Percentiles rank a stretch among this genome's conserved stretches.
Conservation (phyloP, 2,888 invertebrate species). For the Ferrisia virgata region DNA sequence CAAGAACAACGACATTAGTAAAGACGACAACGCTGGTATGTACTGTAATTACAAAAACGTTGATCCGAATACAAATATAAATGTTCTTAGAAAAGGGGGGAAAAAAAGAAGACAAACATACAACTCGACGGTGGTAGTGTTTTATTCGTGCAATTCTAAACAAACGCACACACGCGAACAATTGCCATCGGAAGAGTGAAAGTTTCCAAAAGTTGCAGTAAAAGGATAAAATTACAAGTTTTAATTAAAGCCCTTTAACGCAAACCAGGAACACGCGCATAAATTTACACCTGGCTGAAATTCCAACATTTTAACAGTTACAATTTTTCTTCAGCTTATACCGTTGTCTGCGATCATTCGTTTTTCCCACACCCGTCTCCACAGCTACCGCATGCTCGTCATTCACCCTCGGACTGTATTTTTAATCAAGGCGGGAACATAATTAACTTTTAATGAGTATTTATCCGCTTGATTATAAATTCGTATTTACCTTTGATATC, state of each 20-base stretch:
- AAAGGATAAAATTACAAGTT: slow-evolving; percentile 36
- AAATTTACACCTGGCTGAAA: slow-evolving; percentile 33
- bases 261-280: slow-evolving; percentile 35
- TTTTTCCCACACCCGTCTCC: not conserved
- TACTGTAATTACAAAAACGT: slow-evolving; percentile 27
- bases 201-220: slow-evolving; percentile 26
- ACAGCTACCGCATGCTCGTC: not conserved
- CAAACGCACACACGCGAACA: not conserved
- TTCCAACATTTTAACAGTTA: slow-evolving; percentile 18
- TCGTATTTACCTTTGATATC: not conserved
- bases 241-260: slow-evolving; percentile 34
- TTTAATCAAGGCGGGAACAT: slow-evolving; percentile 17
- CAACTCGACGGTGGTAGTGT: too few relatives aligned
- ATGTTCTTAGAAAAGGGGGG: not conserved
- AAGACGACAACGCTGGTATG: slow-evolving; percentile 15
- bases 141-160: not conserved
- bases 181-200: not conserved
- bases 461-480: slow-evolving; percentile 18
- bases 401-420: not conserved
- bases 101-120: not conserved
- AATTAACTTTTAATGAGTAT: slow-evolving; percentile 27
- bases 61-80: slow-evolving; percentile 19
- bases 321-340: not conserved
- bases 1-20: not conserved
- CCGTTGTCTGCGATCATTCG: not conserved